phyloP scores from a whole-genome alignment of 2,888 invertebrate species.

The Drosophila siamana region DNA sequence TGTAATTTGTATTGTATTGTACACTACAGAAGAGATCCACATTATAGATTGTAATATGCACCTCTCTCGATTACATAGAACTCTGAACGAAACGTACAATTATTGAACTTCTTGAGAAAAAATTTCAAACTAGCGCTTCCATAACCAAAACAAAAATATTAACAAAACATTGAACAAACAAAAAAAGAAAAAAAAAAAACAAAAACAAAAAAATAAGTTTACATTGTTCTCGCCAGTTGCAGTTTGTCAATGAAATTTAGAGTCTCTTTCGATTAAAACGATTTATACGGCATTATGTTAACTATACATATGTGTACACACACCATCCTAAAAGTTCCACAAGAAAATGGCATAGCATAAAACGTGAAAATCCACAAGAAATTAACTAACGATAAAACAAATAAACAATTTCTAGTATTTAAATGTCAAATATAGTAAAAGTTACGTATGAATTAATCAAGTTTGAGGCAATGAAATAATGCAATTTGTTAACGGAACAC shows the following conservation, averaged over 20 bases:
- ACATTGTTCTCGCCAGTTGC: constrained; percentile 30
- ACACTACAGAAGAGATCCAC: constrained; percentile 6
- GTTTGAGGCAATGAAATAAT: constrained; percentile 3
- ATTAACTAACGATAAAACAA: neutral
- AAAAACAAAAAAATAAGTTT: neutral
- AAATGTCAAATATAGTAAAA: constrained; percentile 4
- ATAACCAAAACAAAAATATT: constrained; percentile 41
- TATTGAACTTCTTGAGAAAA: constrained; percentile 52
- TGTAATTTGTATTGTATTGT: constrained; percentile 12
- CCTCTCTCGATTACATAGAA: constrained; percentile 12
- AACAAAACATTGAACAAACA: neutral
- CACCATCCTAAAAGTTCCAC: constrained; percentile 31
- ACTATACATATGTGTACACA: constrained; percentile 26
- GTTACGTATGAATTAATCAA: constrained; percentile 7
- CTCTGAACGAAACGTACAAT: constrained; percentile 60
- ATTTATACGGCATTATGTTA: constrained; percentile 39
- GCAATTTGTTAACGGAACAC: constrained; percentile 27
- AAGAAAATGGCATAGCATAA: constrained; percentile 7
- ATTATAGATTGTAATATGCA: constrained; percentile 28
- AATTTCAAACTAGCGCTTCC: constrained; percentile 70
- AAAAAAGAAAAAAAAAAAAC: neutral
- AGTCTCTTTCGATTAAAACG: constrained; percentile 2
- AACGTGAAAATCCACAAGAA: neutral
- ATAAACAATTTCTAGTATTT: constrained; percentile 11
- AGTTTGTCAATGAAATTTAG: constrained; percentile 18